Conservation (phyloP, 2,888 invertebrate genomes). For the Dasysyrphus albostriatus region DNA sequence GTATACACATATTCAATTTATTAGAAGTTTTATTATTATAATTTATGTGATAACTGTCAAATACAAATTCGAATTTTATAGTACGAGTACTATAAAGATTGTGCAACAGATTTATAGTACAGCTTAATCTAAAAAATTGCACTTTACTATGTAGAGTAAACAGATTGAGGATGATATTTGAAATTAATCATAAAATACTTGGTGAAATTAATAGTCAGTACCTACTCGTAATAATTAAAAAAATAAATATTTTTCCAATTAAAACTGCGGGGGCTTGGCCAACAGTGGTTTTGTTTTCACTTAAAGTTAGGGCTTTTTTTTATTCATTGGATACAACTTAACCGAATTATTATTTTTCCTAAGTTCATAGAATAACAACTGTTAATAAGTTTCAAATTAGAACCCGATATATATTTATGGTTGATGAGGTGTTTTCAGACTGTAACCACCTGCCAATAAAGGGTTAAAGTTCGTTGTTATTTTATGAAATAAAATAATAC, state of each 20-base stretch:
- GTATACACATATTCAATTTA: constrained; percentile 19
- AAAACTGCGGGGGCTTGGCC: constrained; percentile 2
- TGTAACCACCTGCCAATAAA: too few relatives aligned
- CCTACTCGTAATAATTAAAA: neutral
- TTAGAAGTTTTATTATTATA: constrained; percentile 9
- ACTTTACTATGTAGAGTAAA: neutral
- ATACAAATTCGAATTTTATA: constrained; percentile 16
- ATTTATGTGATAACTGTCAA: constrained; percentile 17
- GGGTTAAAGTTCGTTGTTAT: too few relatives aligned
- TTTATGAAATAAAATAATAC: too few relatives aligned
- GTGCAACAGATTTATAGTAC: constrained; percentile 11
- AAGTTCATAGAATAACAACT: too few relatives aligned
- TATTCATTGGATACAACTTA: neutral
- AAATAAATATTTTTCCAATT: neutral
- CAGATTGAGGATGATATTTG: neutral
- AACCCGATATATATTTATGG: too few relatives aligned
- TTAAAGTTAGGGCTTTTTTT: neutral
- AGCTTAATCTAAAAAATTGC: too few relatives aligned
- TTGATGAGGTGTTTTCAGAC: too few relatives aligned
- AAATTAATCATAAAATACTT: constrained; percentile 13
- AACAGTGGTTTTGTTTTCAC: neutral
- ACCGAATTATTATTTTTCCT: neutral
- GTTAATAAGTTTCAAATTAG: too few relatives aligned
- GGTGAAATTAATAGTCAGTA: constrained; percentile 15
- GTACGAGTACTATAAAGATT: neutral